Percentiles rank a stretch among this genome's conserved stretches.
Conservation (phyloP, 2,888 invertebrate species). For the Ornithoptera alexandrae region DNA sequence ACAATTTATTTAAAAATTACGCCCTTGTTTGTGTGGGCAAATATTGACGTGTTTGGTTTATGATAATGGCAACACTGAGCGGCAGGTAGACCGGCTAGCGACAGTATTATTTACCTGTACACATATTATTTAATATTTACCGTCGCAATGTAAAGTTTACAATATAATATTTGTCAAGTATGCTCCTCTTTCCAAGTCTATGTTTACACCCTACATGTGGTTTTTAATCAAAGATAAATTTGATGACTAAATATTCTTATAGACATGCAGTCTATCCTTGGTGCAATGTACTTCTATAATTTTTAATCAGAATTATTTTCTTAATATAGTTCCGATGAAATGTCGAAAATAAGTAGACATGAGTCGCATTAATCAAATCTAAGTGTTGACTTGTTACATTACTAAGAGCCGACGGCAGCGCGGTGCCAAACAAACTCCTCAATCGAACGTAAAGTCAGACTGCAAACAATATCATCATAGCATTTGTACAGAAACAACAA, state of each 20-base stretch:
- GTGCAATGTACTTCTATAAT: not conserved
- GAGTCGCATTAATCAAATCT: conserved; percentile 65
- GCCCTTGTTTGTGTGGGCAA: conserved; percentile 78
- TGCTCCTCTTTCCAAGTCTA: conserved; percentile 74
- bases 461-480: conserved; percentile 78
- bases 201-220: conserved; percentile 69
- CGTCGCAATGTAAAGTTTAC: conserved; percentile 74
- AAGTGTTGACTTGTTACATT: conserved; percentile 62
- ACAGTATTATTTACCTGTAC: conserved; percentile 73
- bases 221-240: conserved; percentile 76
- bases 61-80: conserved; percentile 78
- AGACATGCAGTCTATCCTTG: conserved; percentile 10
- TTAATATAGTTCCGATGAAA: not conserved
- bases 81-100: conserved; percentile 71
- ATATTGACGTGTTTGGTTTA: conserved; percentile 81
- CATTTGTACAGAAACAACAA: conserved; percentile 79
- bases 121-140: conserved; percentile 79
- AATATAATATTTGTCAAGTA: conserved; percentile 78
- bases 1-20: conserved; percentile 82
- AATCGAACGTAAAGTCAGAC: conserved; percentile 75
- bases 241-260: conserved; percentile 57
- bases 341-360: conserved; percentile 14
- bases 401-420: conserved; percentile 41
- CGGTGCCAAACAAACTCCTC: conserved; percentile 70
- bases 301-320: not conserved